A percentile compares a stretch with the other conserved stretches of the same genome.
These are phyloP conservation scores for Hemitrygon akajei DNA, from an alignment of 2,797 vertebrate genomes.

Conservation along the genomic window DNA sequence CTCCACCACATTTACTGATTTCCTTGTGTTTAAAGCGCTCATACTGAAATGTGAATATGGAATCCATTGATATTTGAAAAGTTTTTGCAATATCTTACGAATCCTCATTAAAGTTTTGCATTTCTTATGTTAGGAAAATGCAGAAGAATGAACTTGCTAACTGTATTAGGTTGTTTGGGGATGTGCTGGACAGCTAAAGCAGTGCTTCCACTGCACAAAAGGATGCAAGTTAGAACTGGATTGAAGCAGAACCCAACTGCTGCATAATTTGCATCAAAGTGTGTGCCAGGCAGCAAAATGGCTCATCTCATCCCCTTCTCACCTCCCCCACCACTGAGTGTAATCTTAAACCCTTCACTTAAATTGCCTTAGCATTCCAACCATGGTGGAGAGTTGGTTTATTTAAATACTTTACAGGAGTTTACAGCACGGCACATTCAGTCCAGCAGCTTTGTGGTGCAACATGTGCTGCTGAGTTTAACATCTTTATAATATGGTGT, in stretches of 20 bases:
- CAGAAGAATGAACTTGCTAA: neutral
- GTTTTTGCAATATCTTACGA: neutral
- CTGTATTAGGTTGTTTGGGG: neutral
- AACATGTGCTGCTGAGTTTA: neutral
- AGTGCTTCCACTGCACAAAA: neutral
- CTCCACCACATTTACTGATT: no score
- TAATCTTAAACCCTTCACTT: neutral
- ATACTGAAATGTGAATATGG: neutral
- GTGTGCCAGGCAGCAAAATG: neutral
- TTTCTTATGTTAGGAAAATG: neutral
- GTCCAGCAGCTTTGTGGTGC: neutral
- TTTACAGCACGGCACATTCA: neutral
- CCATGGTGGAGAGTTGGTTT: neutral
- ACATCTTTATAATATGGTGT: neutral
- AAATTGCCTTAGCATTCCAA: neutral
- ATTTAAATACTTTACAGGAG: neutral
- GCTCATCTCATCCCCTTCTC: neutral
- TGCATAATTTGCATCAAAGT: neutral
- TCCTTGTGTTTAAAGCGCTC: neutral
- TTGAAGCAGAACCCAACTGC: neutral
- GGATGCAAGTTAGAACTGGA: slow-evolving; percentile 6
- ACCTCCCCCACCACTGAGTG: neutral
- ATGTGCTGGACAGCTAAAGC: neutral
- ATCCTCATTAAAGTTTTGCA: neutral
- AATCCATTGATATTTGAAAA: neutral